A percentile compares a stretch with the other conserved stretches of the same genome.
Evolutionary conservation across 2,113 vertebrate genomes (phyloP).

Genomic region (Peucedramus taeniatus): DNA sequence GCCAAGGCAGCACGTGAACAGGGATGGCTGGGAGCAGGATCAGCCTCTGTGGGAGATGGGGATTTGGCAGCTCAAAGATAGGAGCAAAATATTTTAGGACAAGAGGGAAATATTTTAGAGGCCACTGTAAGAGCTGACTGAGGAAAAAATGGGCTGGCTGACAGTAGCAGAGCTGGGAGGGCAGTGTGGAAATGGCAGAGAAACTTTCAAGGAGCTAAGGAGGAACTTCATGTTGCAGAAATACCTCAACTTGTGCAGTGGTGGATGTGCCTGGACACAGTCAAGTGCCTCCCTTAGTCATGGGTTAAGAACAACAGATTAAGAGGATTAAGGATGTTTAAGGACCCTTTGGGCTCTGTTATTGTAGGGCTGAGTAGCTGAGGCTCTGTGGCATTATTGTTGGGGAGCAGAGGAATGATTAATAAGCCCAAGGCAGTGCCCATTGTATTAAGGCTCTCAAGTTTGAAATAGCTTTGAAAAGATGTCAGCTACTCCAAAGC

Average conservation of each 20-base stretch:
- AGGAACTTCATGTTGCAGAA: background rate
- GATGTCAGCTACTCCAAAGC: background rate
- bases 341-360: background rate
- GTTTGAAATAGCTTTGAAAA: background rate
- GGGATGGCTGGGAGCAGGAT: background rate
- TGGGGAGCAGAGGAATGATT: background rate
- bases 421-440: background rate
- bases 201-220: background rate
- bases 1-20: fast-evolving
- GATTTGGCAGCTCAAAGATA: background rate
- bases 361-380: background rate
- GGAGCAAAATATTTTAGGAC: background rate
- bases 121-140: background rate
- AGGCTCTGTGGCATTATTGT: background rate
- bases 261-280: background rate
- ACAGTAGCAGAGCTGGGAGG: background rate
- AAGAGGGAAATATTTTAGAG: background rate
- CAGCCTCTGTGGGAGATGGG: background rate
- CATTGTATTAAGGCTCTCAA: background rate
- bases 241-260: background rate
- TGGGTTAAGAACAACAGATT: background rate
- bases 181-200: background rate
- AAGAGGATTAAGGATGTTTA: background rate
- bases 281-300: background rate
- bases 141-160: background rate